phyloP scores from a whole-genome alignment of 2,113 vertebrate species.

The Tricholaema leucomelas region DNA sequence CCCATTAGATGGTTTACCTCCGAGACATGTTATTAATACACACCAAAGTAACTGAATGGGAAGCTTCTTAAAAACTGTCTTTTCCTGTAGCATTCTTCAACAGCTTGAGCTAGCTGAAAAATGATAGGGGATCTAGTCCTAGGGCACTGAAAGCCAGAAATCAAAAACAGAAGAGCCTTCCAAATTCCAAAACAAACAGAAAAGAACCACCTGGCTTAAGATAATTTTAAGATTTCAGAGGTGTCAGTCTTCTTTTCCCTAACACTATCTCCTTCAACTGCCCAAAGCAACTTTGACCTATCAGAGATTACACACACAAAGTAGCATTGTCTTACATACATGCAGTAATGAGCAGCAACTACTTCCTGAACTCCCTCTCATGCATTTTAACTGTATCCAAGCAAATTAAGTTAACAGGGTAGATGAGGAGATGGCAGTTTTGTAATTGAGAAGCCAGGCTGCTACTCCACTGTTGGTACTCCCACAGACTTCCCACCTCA shows the following conservation, averaged over 20 bases:
- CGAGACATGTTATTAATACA: neutral
- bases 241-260: neutral
- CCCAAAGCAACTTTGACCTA: neutral
- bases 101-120: neutral
- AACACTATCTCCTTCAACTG: neutral
- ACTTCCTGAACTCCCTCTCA: neutral
- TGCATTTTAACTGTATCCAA: neutral
- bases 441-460: constrained; percentile 9
- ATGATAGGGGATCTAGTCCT: neutral
- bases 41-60: neutral
- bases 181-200: no score
- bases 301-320: neutral
- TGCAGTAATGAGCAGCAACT: neutral
- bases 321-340: neutral
- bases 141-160: neutral
- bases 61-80: neutral
- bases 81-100: neutral
- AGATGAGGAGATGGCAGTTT: neutral
- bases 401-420: neutral
- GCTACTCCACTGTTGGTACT: constrained; percentile 9
- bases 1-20: neutral
- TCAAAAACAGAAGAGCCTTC: neutral
- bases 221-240: neutral
- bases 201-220: neutral
- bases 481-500: constrained; percentile 32